These are phyloP conservation scores for Arremon aurantiirostris DNA, from an alignment of 2,797 vertebrate genomes.

Conservation along the genomic window DNA sequence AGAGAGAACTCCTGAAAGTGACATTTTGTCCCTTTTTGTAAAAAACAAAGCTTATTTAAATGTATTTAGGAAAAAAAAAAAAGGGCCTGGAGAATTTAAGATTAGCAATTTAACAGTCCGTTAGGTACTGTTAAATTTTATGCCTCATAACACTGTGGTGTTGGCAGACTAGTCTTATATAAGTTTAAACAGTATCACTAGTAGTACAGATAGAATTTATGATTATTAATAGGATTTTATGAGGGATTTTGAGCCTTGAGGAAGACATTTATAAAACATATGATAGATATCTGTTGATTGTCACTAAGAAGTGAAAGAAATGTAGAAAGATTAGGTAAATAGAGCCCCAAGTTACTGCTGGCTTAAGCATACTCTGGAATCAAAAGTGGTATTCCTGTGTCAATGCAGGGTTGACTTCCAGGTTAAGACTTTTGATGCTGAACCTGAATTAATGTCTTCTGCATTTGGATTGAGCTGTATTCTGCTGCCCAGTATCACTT, in stretches of 20 bases:
- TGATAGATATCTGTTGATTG: not conserved
- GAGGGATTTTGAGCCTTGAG: not conserved
- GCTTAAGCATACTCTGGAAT: not conserved
- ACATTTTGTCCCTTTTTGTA: not conserved
- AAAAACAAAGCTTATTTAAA: not conserved
- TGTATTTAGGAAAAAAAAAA: not conserved
- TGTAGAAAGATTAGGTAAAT: not conserved
- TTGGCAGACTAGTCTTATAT: not conserved
- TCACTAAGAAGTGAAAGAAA: not conserved
- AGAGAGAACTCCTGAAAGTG: not conserved
- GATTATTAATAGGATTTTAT: not conserved
- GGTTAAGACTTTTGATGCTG: not conserved
- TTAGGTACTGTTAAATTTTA: not conserved
- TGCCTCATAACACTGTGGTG: not conserved
- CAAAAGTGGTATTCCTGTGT: not conserved
- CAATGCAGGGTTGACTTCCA: not conserved
- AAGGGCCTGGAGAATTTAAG: not conserved
- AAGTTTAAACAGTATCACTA: not conserved
- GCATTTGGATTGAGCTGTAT: not conserved
- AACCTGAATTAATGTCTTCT: not conserved
- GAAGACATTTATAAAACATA: not conserved
- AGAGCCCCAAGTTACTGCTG: not conserved
- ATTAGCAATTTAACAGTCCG: not conserved
- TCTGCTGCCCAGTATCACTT: not conserved
- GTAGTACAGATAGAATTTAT: not conserved